Evolutionary conservation across 2,888 invertebrate genomes (phyloP).

Genomic region (Dinocampus coccinellae): DNA sequence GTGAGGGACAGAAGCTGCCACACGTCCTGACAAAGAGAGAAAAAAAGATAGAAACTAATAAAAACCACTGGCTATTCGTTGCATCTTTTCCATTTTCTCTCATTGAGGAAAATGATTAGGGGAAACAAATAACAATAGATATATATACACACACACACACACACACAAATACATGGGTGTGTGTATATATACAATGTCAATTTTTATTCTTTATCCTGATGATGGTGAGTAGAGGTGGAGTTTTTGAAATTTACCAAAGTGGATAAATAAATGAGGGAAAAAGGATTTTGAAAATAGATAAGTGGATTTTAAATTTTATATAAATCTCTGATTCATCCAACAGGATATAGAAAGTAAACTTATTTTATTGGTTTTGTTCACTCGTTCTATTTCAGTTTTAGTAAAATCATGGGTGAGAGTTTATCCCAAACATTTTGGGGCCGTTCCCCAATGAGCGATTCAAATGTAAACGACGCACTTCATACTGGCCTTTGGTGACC

Average conservation of each 20-base stretch:
- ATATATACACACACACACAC: background rate
- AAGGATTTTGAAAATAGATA: background rate
- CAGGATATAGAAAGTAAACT: background rate
- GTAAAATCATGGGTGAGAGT: background rate
- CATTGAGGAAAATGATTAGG: conserved; percentile 15
- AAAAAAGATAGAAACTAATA: conserved; percentile 47
- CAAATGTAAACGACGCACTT: conserved; percentile 64
- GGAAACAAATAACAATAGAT: background rate
- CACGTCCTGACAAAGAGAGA: too few species aligned
- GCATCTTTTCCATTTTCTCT: background rate
- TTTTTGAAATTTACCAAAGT: background rate
- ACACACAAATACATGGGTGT: background rate
- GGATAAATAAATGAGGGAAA: background rate
- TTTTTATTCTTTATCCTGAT: background rate
- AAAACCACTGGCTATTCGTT: conserved; percentile 45
- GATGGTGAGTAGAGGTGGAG: background rate
- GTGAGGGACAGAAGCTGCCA: conserved; percentile 35
- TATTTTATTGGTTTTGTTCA: background rate
- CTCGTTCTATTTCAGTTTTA: background rate
- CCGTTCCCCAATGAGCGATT: conserved; percentile 57
- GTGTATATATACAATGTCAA: too few species aligned
- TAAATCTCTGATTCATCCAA: background rate
- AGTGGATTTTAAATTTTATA: background rate
- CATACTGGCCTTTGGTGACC: conserved; percentile 62
- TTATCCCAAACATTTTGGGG: background rate